Percentiles rank a stretch among this genome's conserved stretches.
Evolutionary conservation across 2,797 vertebrate genomes (phyloP).

Genomic region (Pagetopsis macropterus): DNA sequence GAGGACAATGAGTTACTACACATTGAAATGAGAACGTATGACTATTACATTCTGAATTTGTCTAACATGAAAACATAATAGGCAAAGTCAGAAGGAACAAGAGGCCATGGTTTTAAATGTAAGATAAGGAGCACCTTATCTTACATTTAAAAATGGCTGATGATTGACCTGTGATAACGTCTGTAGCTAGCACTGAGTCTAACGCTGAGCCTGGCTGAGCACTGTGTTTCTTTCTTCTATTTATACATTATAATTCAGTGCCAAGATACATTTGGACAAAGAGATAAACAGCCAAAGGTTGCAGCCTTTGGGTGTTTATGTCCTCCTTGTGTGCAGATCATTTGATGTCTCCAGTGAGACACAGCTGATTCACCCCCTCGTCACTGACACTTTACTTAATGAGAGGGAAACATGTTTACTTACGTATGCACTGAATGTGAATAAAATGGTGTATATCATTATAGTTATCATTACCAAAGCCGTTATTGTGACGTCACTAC

Average conservation of each 20-base stretch:
- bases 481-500: slow-evolving; percentile 89
- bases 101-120: slow-evolving; percentile 83
- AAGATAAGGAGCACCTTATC: slow-evolving; percentile 84
- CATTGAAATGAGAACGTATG: slow-evolving; percentile 70
- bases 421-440: slow-evolving; percentile 83
- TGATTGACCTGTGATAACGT: slow-evolving; percentile 48
- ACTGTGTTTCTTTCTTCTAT: slow-evolving; percentile 17
- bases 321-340: slow-evolving; percentile 49
- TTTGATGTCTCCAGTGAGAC: slow-evolving; percentile 57
- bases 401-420: slow-evolving; percentile 81
- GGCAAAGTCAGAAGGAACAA: slow-evolving; percentile 83
- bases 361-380: slow-evolving; percentile 25
- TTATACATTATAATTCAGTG: slow-evolving; percentile 38
- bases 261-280: slow-evolving; percentile 37
- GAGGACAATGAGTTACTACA: slow-evolving; percentile 61
- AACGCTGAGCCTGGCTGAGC: slow-evolving; percentile 33
- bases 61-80: slow-evolving; percentile 82
- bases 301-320: slow-evolving; percentile 57
- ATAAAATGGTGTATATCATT: slow-evolving; percentile 66
- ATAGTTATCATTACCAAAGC: slow-evolving; percentile 82
- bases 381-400: slow-evolving; percentile 79
- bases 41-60: slow-evolving; percentile 83
- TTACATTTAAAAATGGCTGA: slow-evolving; percentile 84
- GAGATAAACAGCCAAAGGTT: slow-evolving; percentile 66
- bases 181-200: slow-evolving; percentile 30